Evolutionary conservation across 1,140 invertebrate species (phyloP), one percentile per base, ranked within the genome.

Genomic region (Drosophila athabasca): DNA sequence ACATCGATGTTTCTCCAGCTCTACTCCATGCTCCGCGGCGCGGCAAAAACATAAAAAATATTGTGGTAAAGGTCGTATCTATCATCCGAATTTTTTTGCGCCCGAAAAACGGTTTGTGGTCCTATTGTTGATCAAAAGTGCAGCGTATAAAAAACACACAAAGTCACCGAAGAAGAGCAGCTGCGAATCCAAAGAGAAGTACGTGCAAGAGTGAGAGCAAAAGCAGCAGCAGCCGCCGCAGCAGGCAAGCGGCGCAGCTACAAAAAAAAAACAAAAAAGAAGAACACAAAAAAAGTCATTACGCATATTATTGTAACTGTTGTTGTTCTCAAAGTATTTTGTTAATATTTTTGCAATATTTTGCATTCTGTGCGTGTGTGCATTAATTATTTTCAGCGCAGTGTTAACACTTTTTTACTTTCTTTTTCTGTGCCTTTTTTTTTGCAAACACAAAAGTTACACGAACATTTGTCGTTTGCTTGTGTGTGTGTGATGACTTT

Each of bases 221-320:
- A 43, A 53, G 17, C 17, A 51, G 50, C 67, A 69, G 66, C 68
- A 69, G 31, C 31, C 31, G 31, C 31, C 66, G 66, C 50, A 51
- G 24, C 11, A 26, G 8, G 45, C 43, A 68, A 41, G 43, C 24
- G 44, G 60, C 50, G 46, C 26, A 57, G 43, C 52, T 44, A 73
- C 46, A 62, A 62, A 49, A 53, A 69, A 49, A 41, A 57, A 48
- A 49, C 53, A 71, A 57, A 74, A 50, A 9, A n/a, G n/a, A 62
- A 51, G 44, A 65, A 51, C 35, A 65, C 4, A 50, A 70, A 55
- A 62, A 52, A 68, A 84, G 80, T 85, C 81, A 84, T 85, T 81
- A 81, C 80, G 67, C 79, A 73, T 76, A 76, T 80, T 55, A 46
- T 48, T 39, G 11, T 39, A 11, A 5, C 9, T 19, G 51, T 50